phyloP scores from a whole-genome alignment of 2,888 invertebrate species.

The Dorcus hopei region DNA sequence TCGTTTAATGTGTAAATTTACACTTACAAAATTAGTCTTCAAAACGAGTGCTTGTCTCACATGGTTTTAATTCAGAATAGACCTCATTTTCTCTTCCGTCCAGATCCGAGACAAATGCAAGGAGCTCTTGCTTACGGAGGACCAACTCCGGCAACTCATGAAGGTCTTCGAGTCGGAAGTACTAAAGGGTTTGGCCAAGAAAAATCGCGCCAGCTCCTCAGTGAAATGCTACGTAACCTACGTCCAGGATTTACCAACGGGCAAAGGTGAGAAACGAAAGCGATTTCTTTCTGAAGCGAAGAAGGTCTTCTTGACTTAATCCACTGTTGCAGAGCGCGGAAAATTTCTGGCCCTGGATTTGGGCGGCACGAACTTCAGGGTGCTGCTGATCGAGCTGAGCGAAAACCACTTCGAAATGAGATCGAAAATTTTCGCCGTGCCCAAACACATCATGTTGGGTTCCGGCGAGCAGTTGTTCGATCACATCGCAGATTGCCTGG shows the following conservation, averaged over 20 bases:
- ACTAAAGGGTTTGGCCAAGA: constrained; percentile 73
- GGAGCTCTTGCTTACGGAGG: constrained; percentile 76
- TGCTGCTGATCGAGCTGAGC: constrained; percentile 84
- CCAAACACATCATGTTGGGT: constrained; percentile 91
- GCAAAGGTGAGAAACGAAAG: constrained; percentile 62
- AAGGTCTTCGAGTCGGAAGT: constrained; percentile 72
- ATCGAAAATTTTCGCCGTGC: constrained; percentile 95
- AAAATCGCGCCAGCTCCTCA: constrained; percentile 71
- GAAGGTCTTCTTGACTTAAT: background rate
- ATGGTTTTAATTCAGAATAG: no score
- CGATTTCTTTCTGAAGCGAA: no score
- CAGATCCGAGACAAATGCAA: constrained; percentile 80
- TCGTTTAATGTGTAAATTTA: no score
- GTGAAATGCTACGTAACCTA: constrained; percentile 96
- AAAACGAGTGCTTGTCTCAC: no score
- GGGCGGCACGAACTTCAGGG: constrained; percentile 97
- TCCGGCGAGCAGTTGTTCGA: constrained; percentile 85
- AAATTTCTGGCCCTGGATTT: constrained; percentile 95
- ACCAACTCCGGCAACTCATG: constrained; percentile 75
- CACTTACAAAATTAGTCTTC: no score
- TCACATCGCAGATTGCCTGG: constrained; percentile 91
- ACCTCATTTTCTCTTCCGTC: no score
- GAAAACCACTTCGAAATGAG: constrained; percentile 90
- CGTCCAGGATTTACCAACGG: constrained; percentile 92
- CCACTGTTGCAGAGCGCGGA: constrained; percentile 50